Conservation (phyloP, 2,888 invertebrate species). For the Quadroppia sp. region DNA sequence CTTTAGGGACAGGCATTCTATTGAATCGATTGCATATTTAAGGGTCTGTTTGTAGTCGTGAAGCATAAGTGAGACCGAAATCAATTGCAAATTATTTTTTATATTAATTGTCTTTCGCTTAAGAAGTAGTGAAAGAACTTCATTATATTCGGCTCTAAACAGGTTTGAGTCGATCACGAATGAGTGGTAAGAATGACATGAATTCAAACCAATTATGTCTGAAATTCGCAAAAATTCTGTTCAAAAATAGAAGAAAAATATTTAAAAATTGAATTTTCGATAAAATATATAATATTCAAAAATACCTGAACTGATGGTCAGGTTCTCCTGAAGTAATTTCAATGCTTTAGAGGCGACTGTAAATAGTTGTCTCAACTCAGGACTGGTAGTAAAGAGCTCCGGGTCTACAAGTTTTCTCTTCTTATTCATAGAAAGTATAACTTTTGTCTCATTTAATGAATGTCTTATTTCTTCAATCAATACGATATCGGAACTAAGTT, state of each 20-base stretch:
- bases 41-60: slow-evolving; percentile 24
- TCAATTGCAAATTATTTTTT: slow-evolving; percentile 18
- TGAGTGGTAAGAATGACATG: neutral
- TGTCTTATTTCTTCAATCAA: neutral
- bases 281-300: neutral
- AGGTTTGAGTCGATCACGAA: slow-evolving; percentile 11
- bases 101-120: neutral
- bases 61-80: slow-evolving; percentile 34
- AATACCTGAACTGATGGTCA: slow-evolving; percentile 18
- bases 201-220: neutral
- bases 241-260: neutral
- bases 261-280: neutral
- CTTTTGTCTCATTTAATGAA: neutral
- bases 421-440: neutral
- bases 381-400: neutral
- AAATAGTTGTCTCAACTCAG: neutral
- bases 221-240: slow-evolving; percentile 4
- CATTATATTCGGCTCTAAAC: slow-evolving; percentile 22
- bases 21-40: neutral
- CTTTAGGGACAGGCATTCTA: slow-evolving; percentile 8
- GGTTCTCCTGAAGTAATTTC: slow-evolving; percentile 23
- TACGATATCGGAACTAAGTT: neutral
- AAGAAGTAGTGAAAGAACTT: neutral
- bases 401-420: slow-evolving; percentile 16
- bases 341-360: slow-evolving; percentile 17